These are phyloP conservation scores for Chorisops tibialis DNA, from an alignment of 2,888 invertebrate species.

Conservation along the genomic window DNA sequence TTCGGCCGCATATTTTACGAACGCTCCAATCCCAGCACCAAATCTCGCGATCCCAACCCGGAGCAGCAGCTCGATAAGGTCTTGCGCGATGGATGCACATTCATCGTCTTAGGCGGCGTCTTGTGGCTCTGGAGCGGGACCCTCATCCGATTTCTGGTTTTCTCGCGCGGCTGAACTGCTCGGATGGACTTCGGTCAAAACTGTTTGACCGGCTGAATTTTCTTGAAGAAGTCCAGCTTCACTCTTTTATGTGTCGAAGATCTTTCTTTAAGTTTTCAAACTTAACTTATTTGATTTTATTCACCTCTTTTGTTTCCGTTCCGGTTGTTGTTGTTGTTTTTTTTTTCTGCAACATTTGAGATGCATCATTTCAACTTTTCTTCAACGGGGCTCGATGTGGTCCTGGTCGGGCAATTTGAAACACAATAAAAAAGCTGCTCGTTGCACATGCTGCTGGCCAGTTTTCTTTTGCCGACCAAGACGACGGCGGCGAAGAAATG, in stretches of 20 bases:
- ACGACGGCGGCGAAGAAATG: conserved; percentile 13
- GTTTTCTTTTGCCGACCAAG: conserved; percentile 4
- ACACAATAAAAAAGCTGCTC: conserved; percentile 24
- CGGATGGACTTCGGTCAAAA: conserved; percentile 6
- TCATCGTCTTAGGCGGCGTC: background rate
- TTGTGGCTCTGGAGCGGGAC: conserved; percentile 3
- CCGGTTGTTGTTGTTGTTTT: too few relatives aligned
- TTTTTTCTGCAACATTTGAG: too few relatives aligned
- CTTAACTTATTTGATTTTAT: conserved; percentile 19
- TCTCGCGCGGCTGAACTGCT: conserved; percentile 4
- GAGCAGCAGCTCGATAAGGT: background rate
- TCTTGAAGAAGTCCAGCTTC: background rate
- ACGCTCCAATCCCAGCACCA: background rate
- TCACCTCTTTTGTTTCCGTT: conserved; percentile 16
- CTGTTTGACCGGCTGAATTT: too few relatives aligned
- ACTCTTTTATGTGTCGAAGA: background rate
- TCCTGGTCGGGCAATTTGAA: conserved; percentile 16
- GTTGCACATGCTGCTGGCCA: conserved; percentile 19
- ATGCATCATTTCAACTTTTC: too few relatives aligned
- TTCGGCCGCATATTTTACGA: background rate
- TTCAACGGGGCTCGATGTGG: too few relatives aligned
- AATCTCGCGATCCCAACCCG: background rate
- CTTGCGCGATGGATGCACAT: background rate
- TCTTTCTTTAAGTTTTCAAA: too few relatives aligned
- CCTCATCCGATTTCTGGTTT: conserved; percentile 13